Percentiles rank a stretch among this genome's conserved stretches.
phyloP scores from a whole-genome alignment of 2,888 invertebrate genomes.

The Latrodectus elegans region DNA sequence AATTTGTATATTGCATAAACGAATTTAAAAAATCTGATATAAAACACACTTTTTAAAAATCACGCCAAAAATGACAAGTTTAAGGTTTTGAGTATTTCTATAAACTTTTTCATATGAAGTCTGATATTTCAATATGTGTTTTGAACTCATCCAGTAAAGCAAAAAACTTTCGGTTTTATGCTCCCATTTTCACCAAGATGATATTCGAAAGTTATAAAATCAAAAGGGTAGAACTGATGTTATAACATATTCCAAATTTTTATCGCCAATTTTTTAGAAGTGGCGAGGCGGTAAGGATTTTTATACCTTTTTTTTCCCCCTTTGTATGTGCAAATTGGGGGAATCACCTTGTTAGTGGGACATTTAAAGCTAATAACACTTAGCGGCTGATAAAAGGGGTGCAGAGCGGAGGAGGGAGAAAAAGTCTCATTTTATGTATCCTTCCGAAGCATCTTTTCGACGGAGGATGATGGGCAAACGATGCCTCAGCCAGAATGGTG shows the following conservation, averaged over 20 bases:
- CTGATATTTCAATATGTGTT: too few relatives aligned
- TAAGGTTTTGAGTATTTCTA: too few relatives aligned
- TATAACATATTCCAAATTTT: neutral
- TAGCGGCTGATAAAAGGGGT: slow-evolving; percentile 4
- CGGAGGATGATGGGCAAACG: slow-evolving; percentile 25
- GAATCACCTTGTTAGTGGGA: slow-evolving; percentile 56
- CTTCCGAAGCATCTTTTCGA: neutral
- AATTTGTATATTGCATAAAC: too few relatives aligned
- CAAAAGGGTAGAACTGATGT: neutral
- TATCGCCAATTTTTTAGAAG: neutral
- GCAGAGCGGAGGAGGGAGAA: neutral
- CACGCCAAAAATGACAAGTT: too few relatives aligned
- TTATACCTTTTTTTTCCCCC: neutral
- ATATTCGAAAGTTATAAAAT: neutral
- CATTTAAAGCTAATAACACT: slow-evolving; percentile 66
- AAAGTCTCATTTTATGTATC: slow-evolving; percentile 10
- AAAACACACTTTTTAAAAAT: too few relatives aligned
- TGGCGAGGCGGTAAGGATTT: neutral
- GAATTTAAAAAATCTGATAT: too few relatives aligned
- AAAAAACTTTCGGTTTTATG: too few relatives aligned
- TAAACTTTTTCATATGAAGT: too few relatives aligned
- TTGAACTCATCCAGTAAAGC: too few relatives aligned
- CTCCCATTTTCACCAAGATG: too few relatives aligned
- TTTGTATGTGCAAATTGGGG: neutral
- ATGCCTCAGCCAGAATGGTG: neutral